Evolutionary conservation across 2,888 invertebrate genomes (phyloP), one percentile per base, ranked within the genome.

Genomic region (Calephelis perditalis): DNA sequence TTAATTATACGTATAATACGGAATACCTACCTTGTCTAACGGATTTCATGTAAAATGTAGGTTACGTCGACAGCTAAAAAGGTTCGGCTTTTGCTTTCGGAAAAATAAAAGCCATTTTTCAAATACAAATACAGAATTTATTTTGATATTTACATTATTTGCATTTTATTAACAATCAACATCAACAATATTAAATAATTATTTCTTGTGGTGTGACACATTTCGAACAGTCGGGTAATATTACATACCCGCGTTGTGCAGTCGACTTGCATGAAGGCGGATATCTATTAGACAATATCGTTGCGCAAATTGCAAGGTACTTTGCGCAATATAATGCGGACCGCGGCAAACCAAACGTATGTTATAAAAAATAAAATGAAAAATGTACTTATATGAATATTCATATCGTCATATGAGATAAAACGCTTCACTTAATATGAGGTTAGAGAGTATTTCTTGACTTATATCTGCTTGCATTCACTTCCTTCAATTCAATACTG

Each of bases 111-210:
- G 36, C 55, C 15, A 59, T 35, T 58, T 26, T 82, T 92, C 92
- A 93, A 93, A 93, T 92, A 92, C 93, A 93, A 93, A 93, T 92
- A 93, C 92, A 92, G 93, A 92, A 92, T 93, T 92, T 92, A 92
- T 91, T 91, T 91, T 89, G 91, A 87, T 93, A 93, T 94, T 92
- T 94, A 94, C 94, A 93, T 92, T 93, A 93, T 93, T 92, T 94
- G 93, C 93, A 93, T 93, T 92, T 93, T 93, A 92, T 93, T 94
- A 94, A 94, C 94, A 94, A 94, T 94, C 91, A 94, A 94, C 94
- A 94, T 94, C 93, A 94, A 94, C 94, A 94, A 90, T 94, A 92
- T 93, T 93, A 89, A 91, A 91, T 92, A 89, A 90, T 91, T 91
- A 52, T 52, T 87, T 88, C 84, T 77, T 78, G 86, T 85, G 87